These are phyloP conservation scores for Chesias legatella DNA, from an alignment of 2,888 invertebrate genomes.

Conservation along the genomic window DNA sequence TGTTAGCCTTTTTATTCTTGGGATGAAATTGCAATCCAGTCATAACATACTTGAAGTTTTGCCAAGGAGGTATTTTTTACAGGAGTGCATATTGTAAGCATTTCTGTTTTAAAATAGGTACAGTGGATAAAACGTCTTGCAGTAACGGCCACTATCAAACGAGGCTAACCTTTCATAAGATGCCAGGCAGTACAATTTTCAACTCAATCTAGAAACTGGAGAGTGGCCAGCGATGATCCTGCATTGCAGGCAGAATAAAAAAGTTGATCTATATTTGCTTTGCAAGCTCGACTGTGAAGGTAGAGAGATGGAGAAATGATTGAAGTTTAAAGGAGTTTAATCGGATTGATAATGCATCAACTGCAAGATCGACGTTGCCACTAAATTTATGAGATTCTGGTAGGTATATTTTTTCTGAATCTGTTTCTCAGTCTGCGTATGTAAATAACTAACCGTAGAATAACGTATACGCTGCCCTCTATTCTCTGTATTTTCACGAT, in stretches of 20 bases:
- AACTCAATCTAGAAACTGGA: slow-evolving; percentile 70
- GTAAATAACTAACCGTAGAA: too few relatives aligned
- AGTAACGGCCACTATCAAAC: slow-evolving; percentile 33
- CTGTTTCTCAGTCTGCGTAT: too few relatives aligned
- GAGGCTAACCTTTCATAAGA: slow-evolving; percentile 47
- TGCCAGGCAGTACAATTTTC: slow-evolving; percentile 55
- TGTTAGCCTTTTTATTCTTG: too few relatives aligned
- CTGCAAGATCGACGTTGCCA: slow-evolving; percentile 10
- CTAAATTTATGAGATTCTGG: too few relatives aligned
- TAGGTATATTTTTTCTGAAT: too few relatives aligned
- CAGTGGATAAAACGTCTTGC: slow-evolving; percentile 20
- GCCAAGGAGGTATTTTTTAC: too few relatives aligned
- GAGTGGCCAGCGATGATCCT: slow-evolving; percentile 61
- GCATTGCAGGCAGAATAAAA: slow-evolving; percentile 52
- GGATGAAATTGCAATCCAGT: too few relatives aligned
- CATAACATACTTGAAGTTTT: slow-evolving; percentile 30
- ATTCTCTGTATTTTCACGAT: too few relatives aligned
- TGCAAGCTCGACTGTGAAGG: slow-evolving; percentile 1
- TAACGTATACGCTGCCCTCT: too few relatives aligned
- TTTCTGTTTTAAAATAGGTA: slow-evolving; percentile 19
- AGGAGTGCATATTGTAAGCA: slow-evolving; percentile 7
- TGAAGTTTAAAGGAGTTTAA: slow-evolving; percentile 4
- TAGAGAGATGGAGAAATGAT: slow-evolving; percentile 10
- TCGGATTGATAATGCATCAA: slow-evolving; percentile 29
- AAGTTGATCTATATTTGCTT: slow-evolving; percentile 3